Conservation (phyloP, 2,113 vertebrate species). For the Rattus rattus region DNA sequence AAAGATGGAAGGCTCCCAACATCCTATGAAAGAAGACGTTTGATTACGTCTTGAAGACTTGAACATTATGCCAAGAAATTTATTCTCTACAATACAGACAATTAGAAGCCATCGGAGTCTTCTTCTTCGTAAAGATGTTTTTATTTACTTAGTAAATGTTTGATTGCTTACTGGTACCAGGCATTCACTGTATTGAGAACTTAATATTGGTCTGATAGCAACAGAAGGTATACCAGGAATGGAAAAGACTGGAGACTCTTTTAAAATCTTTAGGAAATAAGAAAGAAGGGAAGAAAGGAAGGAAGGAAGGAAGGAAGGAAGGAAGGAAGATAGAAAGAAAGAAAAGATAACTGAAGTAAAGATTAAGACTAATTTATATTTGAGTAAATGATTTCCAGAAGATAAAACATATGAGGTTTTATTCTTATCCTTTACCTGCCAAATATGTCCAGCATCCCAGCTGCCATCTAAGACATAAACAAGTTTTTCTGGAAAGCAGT, state of each 20-base stretch:
- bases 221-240: neutral
- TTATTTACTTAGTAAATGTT: neutral
- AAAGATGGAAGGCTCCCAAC: neutral
- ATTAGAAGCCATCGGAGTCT: neutral
- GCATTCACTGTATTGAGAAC: neutral
- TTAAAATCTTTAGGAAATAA: neutral
- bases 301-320: too few relatives aligned
- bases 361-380: neutral
- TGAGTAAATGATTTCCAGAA: neutral
- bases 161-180: neutral
- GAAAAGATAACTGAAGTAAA: neutral
- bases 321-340: neutral
- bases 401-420: neutral
- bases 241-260: neutral
- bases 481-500: neutral
- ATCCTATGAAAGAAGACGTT: neutral
- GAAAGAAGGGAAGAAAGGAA: too few relatives aligned
- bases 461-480: neutral
- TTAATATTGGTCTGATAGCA: conserved; percentile 5
- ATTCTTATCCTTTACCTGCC: neutral
- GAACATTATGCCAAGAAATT: neutral
- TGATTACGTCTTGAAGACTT: neutral
- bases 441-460: neutral
- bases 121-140: neutral
- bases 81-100: neutral